These are phyloP conservation scores for Seira ritae DNA, from an alignment of 2,888 invertebrate genomes.

Conservation along the genomic window DNA sequence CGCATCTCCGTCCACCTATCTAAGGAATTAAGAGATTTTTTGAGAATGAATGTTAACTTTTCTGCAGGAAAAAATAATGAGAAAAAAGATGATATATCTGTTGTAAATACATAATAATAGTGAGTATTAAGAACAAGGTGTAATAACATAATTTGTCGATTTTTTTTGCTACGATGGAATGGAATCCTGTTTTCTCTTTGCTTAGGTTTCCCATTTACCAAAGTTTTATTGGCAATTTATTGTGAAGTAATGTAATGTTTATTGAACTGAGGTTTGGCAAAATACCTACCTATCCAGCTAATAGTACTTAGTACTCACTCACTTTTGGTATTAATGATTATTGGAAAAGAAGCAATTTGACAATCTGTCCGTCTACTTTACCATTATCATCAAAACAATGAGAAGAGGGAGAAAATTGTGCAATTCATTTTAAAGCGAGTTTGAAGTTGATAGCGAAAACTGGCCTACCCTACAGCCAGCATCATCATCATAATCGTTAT, in stretches of 20 bases:
- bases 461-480: slow-evolving; percentile 54
- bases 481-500: background rate
- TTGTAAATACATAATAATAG: slow-evolving; percentile 16
- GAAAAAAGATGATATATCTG: slow-evolving; percentile 19
- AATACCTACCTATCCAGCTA: background rate
- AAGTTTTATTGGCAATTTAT: slow-evolving; percentile 15
- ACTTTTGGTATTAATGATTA: slow-evolving; percentile 4
- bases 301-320: no score
- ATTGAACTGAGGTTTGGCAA: background rate
- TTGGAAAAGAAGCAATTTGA: slow-evolving; percentile 18
- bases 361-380: slow-evolving; percentile 1
- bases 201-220: background rate
- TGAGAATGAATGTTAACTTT: slow-evolving; percentile 3
- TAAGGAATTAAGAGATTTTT: slow-evolving; percentile 9
- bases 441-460: slow-evolving; percentile 41
- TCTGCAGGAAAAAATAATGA: slow-evolving; percentile 7
- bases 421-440: background rate
- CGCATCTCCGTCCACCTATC: background rate
- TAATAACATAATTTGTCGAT: slow-evolving; percentile 56
- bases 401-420: no score
- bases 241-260: background rate
- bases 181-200: slow-evolving; percentile 46
- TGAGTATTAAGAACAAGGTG: slow-evolving; percentile 29
- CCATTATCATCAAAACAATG: background rate
- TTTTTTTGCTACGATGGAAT: background rate